Conservation (phyloP, 2,888 invertebrate genomes). For the Idaea straminata region DNA sequence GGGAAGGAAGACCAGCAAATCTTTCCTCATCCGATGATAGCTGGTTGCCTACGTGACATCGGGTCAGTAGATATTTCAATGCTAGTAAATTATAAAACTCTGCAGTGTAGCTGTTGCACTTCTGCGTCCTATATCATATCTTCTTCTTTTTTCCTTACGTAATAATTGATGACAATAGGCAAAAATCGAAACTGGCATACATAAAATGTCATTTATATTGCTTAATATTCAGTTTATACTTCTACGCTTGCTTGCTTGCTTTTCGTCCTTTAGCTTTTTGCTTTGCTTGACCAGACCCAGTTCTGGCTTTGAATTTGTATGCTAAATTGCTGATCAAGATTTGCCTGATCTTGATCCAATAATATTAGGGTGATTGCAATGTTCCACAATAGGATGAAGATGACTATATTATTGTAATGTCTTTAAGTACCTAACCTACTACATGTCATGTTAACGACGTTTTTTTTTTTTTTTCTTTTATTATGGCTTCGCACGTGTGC, state of each 20-base stretch:
- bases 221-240: too few species aligned
- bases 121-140: not conserved
- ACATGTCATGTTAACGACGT: not conserved
- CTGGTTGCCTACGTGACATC: slow-evolving; percentile 29
- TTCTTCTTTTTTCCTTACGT: not conserved
- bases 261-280: not conserved
- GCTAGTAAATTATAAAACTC: not conserved
- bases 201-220: too few species aligned
- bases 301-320: not conserved
- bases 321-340: not conserved
- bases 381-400: not conserved
- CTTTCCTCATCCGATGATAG: slow-evolving; percentile 62
- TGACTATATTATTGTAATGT: not conserved
- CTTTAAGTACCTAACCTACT: not conserved
- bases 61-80: not conserved
- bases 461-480: too few species aligned
- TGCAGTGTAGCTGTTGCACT: not conserved
- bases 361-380: too few species aligned
- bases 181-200: too few species aligned
- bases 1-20: slow-evolving; percentile 48
- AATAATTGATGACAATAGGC: too few species aligned
- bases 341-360: not conserved
- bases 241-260: not conserved
- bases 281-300: not conserved
- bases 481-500: too few species aligned